phyloP scores from a whole-genome alignment of 2,888 invertebrate genomes.

The Coenonympha glycerion region DNA sequence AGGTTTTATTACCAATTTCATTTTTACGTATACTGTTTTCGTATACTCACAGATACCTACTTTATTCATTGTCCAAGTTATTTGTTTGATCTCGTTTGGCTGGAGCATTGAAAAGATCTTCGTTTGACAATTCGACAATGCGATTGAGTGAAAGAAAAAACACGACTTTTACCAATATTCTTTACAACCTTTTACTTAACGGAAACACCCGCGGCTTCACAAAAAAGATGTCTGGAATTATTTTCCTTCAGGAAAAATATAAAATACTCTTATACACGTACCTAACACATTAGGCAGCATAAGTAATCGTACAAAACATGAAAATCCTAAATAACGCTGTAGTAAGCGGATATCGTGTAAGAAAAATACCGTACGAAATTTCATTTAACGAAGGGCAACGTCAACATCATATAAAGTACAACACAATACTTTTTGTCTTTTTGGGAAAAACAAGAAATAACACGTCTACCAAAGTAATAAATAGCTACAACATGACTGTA shows the following conservation, averaged over 20 bases:
- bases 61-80: not conserved
- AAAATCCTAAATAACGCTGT: not conserved
- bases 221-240: not conserved
- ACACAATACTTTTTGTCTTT: not conserved
- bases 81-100: not conserved
- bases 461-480: not conserved
- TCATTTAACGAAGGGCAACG: constrained; percentile 3
- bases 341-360: constrained; percentile 1
- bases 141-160: constrained; percentile 1
- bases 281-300: not conserved
- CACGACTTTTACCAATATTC: not conserved
- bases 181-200: not conserved
- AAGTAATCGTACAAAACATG: not conserved
- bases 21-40: no score
- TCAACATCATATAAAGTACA: not conserved
- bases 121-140: constrained; percentile 1
- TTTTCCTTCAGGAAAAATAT: not conserved
- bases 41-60: not conserved
- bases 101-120: not conserved
- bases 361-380: constrained; percentile 1
- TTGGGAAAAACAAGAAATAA: constrained; percentile 2
- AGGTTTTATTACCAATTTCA: no score
- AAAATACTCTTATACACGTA: not conserved
- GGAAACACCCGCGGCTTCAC: not conserved
- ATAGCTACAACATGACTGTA: not conserved